These are phyloP conservation scores for Aricia agestis DNA, from an alignment of 1,140 invertebrate genomes.

Conservation along the genomic window DNA sequence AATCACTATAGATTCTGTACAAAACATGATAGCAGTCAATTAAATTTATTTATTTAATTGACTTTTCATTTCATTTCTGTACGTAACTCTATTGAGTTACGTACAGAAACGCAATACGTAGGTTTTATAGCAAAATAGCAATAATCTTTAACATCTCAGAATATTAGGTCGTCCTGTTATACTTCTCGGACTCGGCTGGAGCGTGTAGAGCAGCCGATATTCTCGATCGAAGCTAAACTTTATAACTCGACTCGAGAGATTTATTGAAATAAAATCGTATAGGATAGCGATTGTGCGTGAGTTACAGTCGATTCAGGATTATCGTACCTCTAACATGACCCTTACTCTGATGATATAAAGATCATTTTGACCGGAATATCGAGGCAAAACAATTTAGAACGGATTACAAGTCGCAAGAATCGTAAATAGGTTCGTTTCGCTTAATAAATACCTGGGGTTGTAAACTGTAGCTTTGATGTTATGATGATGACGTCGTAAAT, in stretches of 20 bases:
- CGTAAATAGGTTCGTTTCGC: slow-evolving; percentile 53
- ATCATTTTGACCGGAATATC: not conserved
- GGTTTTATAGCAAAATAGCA: too few species aligned
- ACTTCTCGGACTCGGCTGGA: too few species aligned
- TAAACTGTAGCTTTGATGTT: slow-evolving; percentile 33
- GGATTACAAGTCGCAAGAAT: slow-evolving; percentile 35
- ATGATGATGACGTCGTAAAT: slow-evolving; percentile 24
- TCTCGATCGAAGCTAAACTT: slow-evolving; percentile 54
- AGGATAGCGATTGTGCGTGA: slow-evolving; percentile 58
- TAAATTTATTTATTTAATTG: too few species aligned
- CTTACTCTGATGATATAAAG: not conserved
- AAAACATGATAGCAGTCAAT: too few species aligned
- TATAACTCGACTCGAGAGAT: slow-evolving; percentile 53
- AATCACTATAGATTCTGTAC: too few species aligned
- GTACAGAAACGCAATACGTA: too few species aligned
- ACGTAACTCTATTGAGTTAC: too few species aligned
- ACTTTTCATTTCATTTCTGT: too few species aligned
- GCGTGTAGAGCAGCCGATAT: slow-evolving; percentile 28
- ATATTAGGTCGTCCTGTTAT: too few species aligned
- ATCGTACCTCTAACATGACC: too few species aligned
- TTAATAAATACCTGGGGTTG: slow-evolving; percentile 47
- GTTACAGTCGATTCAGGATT: slow-evolving; percentile 22
- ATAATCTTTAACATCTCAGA: too few species aligned
- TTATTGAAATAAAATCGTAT: slow-evolving; percentile 69
- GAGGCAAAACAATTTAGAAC: not conserved